phyloP scores from a whole-genome alignment of 2,113 vertebrate genomes.

The Dromiciops gliroides region DNA sequence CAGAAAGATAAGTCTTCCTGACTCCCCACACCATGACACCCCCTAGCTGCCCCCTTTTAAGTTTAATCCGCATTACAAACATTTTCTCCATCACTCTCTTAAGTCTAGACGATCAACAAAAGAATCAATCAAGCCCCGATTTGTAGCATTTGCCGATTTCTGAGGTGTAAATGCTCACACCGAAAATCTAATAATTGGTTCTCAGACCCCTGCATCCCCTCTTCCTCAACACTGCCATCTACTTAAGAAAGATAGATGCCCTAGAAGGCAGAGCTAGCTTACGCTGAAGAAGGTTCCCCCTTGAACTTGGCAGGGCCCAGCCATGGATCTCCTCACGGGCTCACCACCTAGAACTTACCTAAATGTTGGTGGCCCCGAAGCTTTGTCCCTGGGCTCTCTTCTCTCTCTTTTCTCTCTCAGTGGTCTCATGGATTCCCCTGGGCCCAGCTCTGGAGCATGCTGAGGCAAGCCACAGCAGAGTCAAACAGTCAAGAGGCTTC shows the following conservation, averaged over 20 bases:
- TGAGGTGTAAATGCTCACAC: not conserved
- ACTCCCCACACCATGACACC: not conserved
- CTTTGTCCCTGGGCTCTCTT: not conserved
- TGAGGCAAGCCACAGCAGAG: not conserved
- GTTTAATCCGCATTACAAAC: no score
- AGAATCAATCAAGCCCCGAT: not conserved
- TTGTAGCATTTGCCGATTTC: no score
- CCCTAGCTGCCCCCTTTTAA: not conserved
- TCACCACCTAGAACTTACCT: not conserved
- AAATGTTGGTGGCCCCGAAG: not conserved
- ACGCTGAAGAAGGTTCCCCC: not conserved
- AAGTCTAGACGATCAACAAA: no score
- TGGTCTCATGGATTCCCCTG: not conserved
- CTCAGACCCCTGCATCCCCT: not conserved
- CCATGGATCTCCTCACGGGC: not conserved
- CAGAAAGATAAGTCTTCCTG: not conserved
- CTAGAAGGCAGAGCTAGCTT: not conserved
- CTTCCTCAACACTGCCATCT: not conserved
- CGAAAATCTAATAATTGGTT: not conserved
- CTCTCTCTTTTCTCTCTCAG: not conserved
- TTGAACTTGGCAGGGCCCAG: not conserved
- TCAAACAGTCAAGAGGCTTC: not conserved
- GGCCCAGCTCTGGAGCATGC: not conserved
- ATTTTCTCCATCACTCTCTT: not conserved
- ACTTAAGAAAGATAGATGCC: not conserved